Conservation (phyloP, 2,797 vertebrate species). For the Psittacula echo region DNA sequence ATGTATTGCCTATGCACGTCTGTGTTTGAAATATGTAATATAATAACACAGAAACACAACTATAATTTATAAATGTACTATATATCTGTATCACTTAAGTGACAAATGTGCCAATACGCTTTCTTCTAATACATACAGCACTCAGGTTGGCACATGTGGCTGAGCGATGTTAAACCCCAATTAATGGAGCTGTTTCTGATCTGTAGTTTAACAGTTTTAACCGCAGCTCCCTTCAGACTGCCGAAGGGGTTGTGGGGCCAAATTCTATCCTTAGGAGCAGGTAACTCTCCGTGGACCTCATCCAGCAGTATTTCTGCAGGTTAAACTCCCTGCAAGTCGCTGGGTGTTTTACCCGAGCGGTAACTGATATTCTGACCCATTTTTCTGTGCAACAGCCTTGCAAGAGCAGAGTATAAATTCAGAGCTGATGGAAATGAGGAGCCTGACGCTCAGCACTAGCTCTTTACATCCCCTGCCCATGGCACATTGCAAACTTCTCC, state of each 20-base stretch:
- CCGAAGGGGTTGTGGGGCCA: conserved; percentile 31
- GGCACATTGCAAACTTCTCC: background rate
- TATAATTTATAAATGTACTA: background rate
- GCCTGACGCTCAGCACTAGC: background rate
- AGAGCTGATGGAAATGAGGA: background rate
- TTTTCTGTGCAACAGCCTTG: background rate
- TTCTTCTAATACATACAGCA: accelerated
- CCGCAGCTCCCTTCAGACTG: background rate
- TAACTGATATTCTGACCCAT: conserved; percentile 40
- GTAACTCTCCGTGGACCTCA: conserved; percentile 39
- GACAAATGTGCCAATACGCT: background rate
- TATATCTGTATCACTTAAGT: background rate
- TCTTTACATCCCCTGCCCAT: accelerated
- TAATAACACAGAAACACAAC: accelerated
- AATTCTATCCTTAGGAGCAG: conserved; percentile 53
- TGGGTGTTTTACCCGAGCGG: background rate
- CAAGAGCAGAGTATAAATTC: background rate
- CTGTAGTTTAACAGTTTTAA: conserved; percentile 18
- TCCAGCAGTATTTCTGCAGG: conserved; percentile 46
- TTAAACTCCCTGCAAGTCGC: conserved; percentile 28
- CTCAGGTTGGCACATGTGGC: background rate
- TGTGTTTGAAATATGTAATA: background rate
- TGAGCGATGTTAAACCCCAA: background rate
- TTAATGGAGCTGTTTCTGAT: background rate
- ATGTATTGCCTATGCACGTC: accelerated